These are phyloP conservation scores for Sphaerodactylus townsendi DNA, from an alignment of 2,113 vertebrate genomes.

Conservation along the genomic window DNA sequence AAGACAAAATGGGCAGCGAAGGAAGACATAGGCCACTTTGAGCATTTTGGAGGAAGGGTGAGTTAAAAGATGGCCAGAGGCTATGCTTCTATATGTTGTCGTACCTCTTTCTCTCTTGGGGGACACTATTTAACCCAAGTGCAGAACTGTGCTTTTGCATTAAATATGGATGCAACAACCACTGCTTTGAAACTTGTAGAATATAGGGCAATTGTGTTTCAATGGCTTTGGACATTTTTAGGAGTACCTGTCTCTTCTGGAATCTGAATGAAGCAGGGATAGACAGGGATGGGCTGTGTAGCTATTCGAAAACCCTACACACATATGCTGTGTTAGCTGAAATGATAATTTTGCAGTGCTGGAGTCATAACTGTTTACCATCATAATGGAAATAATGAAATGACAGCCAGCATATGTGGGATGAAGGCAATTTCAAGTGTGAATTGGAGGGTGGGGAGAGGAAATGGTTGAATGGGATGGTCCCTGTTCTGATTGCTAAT, in stretches of 20 bases:
- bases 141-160: not conserved
- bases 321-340: not conserved
- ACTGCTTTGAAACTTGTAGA: not conserved
- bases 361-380: conserved; percentile 32
- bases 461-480: not conserved
- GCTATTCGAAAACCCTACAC: not conserved
- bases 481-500: not conserved
- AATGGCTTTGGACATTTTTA: fast-evolving
- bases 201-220: not conserved
- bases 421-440: not conserved
- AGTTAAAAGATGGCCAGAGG: no score
- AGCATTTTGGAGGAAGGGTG: no score
- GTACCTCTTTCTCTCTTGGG: not conserved
- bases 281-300: not conserved
- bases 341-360: not conserved
- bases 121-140: not conserved
- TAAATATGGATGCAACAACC: not conserved
- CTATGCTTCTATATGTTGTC: not conserved
- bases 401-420: conserved; percentile 59
- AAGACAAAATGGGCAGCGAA: no score
- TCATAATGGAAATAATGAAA: conserved; percentile 31
- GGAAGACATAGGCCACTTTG: no score
- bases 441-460: not conserved
- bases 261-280: not conserved
- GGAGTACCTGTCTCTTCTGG: fast-evolving